These are phyloP conservation scores for Hydrochoerus hydrochaeris DNA, from an alignment of 2,113 vertebrate species.

Conservation along the genomic window DNA sequence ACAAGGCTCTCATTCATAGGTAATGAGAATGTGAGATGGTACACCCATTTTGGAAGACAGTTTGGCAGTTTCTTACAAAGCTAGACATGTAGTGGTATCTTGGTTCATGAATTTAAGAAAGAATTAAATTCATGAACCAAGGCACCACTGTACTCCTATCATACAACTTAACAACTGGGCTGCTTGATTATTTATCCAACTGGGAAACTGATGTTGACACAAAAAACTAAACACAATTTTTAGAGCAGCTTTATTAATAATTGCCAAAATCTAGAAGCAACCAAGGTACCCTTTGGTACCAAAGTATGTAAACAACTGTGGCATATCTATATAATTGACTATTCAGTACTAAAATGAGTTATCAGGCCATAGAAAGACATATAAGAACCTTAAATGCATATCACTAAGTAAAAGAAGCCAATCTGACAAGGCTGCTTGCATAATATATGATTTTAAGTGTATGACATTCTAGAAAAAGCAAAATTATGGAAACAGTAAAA, in stretches of 20 bases:
- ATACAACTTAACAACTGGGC: neutral
- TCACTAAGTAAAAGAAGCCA: neutral
- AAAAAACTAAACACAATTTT: neutral
- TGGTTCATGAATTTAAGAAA: neutral
- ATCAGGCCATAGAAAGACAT: neutral
- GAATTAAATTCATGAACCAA: neutral
- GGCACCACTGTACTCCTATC: neutral
- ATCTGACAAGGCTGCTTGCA: neutral
- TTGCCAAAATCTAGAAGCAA: neutral
- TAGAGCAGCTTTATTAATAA: neutral
- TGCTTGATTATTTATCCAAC: constrained; percentile 8
- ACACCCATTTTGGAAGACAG: neutral
- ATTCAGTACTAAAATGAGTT: neutral
- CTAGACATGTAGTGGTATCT: neutral
- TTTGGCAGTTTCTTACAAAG: constrained; percentile 13
- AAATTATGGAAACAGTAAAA: neutral
- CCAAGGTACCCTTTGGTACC: neutral
- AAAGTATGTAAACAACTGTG: neutral
- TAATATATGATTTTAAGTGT: neutral
- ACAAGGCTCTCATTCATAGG: neutral
- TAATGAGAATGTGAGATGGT: neutral
- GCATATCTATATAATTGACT: neutral
- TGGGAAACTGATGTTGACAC: neutral
- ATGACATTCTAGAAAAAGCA: neutral
- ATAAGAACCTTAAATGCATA: neutral